Conservation (phyloP, 1,140 invertebrate genomes). For the Micrasema minimum region DNA sequence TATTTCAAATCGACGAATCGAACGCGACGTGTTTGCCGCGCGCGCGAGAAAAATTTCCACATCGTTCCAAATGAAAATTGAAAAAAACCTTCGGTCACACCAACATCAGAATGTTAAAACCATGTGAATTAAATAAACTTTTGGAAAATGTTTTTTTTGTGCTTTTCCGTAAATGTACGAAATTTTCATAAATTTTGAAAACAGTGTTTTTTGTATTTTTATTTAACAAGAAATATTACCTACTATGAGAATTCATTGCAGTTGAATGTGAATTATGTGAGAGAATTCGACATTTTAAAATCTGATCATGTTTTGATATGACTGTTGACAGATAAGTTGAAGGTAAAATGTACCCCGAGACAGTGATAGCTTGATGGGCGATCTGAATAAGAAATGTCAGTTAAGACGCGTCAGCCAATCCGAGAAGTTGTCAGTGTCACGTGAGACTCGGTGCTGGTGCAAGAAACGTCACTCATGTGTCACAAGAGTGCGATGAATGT, state of each 20-base stretch:
- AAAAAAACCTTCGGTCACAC: neutral
- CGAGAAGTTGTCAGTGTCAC: constrained; percentile 13
- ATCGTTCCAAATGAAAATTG: neutral
- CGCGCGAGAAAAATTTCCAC: neutral
- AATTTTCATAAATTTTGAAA: too few relatives aligned
- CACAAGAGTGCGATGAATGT: constrained; percentile 6
- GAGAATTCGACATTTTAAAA: neutral
- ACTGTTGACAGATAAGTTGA: constrained; percentile 27
- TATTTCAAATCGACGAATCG: constrained; percentile 10
- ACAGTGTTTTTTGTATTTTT: too few relatives aligned
- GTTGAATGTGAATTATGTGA: neutral
- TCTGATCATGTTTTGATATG: neutral
- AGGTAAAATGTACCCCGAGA: constrained; percentile 1
- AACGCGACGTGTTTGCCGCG: constrained; percentile 33
- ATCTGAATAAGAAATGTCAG: constrained; percentile 11
- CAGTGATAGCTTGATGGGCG: constrained; percentile 18
- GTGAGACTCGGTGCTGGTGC: constrained; percentile 13
- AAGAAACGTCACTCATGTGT: constrained; percentile 20
- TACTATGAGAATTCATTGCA: too few relatives aligned
- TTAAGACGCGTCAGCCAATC: constrained; percentile 12
- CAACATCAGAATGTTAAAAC: too few relatives aligned
- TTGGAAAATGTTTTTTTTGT: neutral
- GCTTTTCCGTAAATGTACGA: too few relatives aligned
- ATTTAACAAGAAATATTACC: too few relatives aligned
- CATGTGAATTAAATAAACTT: too few relatives aligned